A percentile compares a stretch with the other conserved stretches of the same genome.
Evolutionary conservation across 2,888 invertebrate species (phyloP).

Genomic region (Antheraea yamamai): DNA sequence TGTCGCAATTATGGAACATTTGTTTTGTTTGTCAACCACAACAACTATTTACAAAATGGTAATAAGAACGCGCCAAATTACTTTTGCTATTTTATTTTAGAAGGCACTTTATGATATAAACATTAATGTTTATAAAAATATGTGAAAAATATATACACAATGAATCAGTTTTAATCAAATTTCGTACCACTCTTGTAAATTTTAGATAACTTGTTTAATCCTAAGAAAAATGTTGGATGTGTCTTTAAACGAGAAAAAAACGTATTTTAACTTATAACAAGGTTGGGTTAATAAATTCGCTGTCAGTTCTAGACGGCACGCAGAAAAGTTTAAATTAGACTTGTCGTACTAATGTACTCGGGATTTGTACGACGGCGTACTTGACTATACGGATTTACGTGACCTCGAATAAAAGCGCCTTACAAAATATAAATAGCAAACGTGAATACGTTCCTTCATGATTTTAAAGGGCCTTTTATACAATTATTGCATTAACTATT

Average conservation of each 20-base stretch:
- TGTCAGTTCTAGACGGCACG: slow-evolving; percentile 35
- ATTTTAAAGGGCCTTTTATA: neutral
- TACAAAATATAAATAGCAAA: slow-evolving; percentile 21
- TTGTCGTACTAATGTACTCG: slow-evolving; percentile 38
- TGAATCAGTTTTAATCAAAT: neutral
- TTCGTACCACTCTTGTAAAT: slow-evolving; percentile 9
- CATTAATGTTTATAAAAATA: neutral
- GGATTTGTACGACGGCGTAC: slow-evolving; percentile 32
- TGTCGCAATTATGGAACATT: too few relatives aligned
- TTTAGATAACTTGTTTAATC: neutral
- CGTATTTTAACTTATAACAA: slow-evolving; percentile 36
- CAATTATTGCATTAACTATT: too few relatives aligned
- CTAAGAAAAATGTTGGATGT: slow-evolving; percentile 15
- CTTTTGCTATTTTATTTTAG: slow-evolving; percentile 5
- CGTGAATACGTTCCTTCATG: neutral
- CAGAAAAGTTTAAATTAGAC: slow-evolving; percentile 43
- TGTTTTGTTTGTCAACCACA: too few relatives aligned
- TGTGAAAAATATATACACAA: neutral
- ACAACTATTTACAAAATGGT: too few relatives aligned
- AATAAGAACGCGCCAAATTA: neutral
- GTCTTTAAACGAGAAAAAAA: slow-evolving; percentile 27
- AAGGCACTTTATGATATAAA: neutral
- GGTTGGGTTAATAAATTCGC: slow-evolving; percentile 40
- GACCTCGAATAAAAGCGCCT: slow-evolving; percentile 25
- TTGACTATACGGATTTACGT: slow-evolving; percentile 27